Evolutionary conservation across 1,140 invertebrate species (phyloP), one percentile per base, ranked within the genome.

Genomic region (Gryllus bimaculatus): DNA sequence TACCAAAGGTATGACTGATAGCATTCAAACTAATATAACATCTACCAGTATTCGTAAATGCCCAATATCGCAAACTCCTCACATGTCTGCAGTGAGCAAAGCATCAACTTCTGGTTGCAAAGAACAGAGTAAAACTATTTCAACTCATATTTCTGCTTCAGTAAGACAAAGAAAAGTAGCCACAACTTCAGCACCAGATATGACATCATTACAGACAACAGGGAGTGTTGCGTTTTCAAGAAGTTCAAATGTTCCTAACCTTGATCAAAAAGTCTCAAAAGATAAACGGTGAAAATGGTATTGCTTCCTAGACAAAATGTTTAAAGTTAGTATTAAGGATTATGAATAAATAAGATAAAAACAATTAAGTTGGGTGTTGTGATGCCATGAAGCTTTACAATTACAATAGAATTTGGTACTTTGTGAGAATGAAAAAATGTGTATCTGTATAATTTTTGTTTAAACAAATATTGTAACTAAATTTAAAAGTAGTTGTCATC

Each of bases 161-260:
- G 78, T 75, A 74, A 79, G 78, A 39, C 78, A 79, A 75, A 74
- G 78, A 26, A 79, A 79, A 74, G 10, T 79, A 47, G 78, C 78
- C 10, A 79, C 78, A 8, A 49, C 78, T 7, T 79, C 66, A 20
- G 49, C 78, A n/a, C 78, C 78, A 48, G 73, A 79, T 66, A 75
- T 79, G 47, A 47, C 78, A 13, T 75, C 78, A 4, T 66, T 79
- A 10, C 15, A 13, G 8, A 75, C 18, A 73, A 48, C 78, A 73
- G 54, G 20, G 26, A 20, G 13, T 12, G 20, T 47, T 12, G 47
- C 73, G 13, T 47, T 75, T 75, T 66, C 78, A 73, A 12, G 47
- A 47, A 73, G 10, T 74, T 21, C 77, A 39, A 21, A 74, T 18
- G 73, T 73, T 47, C 66, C 66, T n/a, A 79, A 48, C 20, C 8